These are phyloP conservation scores for Tetranychus truncatus DNA, from an alignment of 2,888 invertebrate genomes.

Conservation along the genomic window DNA sequence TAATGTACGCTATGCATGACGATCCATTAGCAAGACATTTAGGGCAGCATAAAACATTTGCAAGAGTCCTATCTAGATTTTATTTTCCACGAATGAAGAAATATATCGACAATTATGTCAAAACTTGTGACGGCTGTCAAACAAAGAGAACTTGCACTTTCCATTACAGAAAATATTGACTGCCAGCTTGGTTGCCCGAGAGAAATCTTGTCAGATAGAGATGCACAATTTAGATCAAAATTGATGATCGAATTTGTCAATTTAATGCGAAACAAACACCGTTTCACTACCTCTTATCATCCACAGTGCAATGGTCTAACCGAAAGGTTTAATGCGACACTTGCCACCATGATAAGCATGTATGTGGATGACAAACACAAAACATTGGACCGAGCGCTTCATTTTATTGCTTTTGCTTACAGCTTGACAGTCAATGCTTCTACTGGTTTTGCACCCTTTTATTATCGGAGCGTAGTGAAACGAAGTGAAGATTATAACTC, in stretches of 20 bases:
- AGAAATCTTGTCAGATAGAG: conserved; percentile 24
- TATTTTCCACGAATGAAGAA: conserved; percentile 12
- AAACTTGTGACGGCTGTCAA: conserved; percentile 11
- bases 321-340: conserved; percentile 21
- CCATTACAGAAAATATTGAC: conserved; percentile 23
- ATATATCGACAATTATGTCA: conserved; percentile 16
- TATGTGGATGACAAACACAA: conserved; percentile 21
- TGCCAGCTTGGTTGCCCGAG: conserved; percentile 23
- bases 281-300: conserved; percentile 24
- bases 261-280: conserved; percentile 14
- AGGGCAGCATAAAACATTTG: conserved; percentile 14
- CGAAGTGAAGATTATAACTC: no score
- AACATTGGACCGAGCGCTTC: conserved; percentile 26
- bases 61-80: conserved; percentile 9
- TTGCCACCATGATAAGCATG: conserved; percentile 24
- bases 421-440: conserved; percentile 24
- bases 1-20: conserved; percentile 24
- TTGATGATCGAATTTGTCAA: not conserved
- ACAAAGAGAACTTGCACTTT: conserved; percentile 20
- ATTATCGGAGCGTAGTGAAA: not conserved
- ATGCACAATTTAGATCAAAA: conserved; percentile 12
- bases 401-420: conserved; percentile 23
- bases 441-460: conserved; percentile 23
- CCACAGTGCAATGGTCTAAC: conserved; percentile 26
- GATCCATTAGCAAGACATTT: conserved; percentile 19